Evolutionary conservation across 2,113 vertebrate genomes (phyloP).

Genomic region (Dromiciops gliroides): DNA sequence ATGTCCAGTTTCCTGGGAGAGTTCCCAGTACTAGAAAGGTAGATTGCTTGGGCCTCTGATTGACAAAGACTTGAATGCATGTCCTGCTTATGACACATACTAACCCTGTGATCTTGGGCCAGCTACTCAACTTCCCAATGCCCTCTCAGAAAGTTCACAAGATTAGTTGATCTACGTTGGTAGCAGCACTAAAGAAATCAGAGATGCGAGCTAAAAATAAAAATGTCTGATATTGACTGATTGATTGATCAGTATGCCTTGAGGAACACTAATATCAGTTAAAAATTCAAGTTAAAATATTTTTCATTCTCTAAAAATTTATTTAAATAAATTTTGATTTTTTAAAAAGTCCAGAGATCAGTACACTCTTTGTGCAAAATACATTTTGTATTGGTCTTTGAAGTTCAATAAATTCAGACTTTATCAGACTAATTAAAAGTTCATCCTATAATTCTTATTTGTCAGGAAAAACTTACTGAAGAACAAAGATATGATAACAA

Average conservation of each 20-base stretch:
- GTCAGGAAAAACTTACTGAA: slow-evolving; percentile 24
- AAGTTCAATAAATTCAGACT: slow-evolving; percentile 53
- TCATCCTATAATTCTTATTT: neutral
- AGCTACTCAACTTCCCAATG: neutral
- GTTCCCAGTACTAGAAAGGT: neutral
- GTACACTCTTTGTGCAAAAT: slow-evolving; percentile 53
- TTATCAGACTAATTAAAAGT: slow-evolving; percentile 56
- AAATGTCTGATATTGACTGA: neutral
- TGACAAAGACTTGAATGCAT: neutral
- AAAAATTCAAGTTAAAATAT: slow-evolving; percentile 50
- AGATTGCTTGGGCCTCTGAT: neutral
- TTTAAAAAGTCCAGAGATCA: neutral
- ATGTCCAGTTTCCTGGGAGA: neutral
- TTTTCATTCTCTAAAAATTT: slow-evolving; percentile 44
- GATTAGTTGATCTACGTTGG: neutral
- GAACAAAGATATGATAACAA: slow-evolving; percentile 43
- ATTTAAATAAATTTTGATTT: neutral
- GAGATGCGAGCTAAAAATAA: neutral
- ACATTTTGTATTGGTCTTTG: neutral
- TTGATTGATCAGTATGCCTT: slow-evolving; percentile 25
- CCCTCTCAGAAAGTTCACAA: neutral
- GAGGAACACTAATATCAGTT: slow-evolving; percentile 56
- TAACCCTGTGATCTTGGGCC: neutral
- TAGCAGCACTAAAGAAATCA: neutral
- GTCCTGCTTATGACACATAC: neutral